A percentile compares a stretch with the other conserved stretches of the same genome.
phyloP scores from a whole-genome alignment of 2,888 invertebrate species.

The Latrodectus elegans region DNA sequence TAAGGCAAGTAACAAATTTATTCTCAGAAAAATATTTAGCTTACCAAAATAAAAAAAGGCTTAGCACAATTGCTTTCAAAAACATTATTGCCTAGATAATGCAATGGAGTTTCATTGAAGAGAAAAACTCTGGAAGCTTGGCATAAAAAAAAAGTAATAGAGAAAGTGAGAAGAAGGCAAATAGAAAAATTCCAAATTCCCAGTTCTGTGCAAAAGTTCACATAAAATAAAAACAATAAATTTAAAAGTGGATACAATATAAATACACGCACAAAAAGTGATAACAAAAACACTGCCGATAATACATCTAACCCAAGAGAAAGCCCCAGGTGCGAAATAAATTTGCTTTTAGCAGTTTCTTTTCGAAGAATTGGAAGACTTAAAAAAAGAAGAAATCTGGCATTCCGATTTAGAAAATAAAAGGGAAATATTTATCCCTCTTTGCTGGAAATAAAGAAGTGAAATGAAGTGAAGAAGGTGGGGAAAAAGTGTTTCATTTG shows the following conservation, averaged over 20 bases:
- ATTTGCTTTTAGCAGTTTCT: conserved; percentile 23
- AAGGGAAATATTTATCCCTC: no score
- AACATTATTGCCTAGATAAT: no score
- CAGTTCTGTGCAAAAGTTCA: no score
- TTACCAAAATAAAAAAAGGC: no score
- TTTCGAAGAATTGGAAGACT: background rate
- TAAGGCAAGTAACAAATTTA: no score
- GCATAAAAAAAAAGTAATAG: no score
- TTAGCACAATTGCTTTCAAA: no score
- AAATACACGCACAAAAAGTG: conserved; percentile 9
- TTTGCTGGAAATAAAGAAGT: background rate
- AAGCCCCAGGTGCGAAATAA: conserved; percentile 40
- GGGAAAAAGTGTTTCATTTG: conserved; percentile 6
- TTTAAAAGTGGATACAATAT: conserved; percentile 18
- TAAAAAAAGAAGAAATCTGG: conserved; percentile 22
- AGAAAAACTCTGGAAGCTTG: no score
- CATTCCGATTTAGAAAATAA: conserved; percentile 29
- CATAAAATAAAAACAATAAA: conserved; percentile 43
- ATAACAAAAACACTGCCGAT: conserved; percentile 55
- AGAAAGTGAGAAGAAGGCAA: no score
- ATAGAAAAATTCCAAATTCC: no score
- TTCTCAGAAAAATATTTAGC: no score
- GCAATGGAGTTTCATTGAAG: no score
- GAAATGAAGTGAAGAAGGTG: conserved; percentile 24
- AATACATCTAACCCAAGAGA: conserved; percentile 29